These are phyloP conservation scores for Tamias sibiricus DNA, from an alignment of 2,113 vertebrate genomes.

Conservation along the genomic window DNA sequence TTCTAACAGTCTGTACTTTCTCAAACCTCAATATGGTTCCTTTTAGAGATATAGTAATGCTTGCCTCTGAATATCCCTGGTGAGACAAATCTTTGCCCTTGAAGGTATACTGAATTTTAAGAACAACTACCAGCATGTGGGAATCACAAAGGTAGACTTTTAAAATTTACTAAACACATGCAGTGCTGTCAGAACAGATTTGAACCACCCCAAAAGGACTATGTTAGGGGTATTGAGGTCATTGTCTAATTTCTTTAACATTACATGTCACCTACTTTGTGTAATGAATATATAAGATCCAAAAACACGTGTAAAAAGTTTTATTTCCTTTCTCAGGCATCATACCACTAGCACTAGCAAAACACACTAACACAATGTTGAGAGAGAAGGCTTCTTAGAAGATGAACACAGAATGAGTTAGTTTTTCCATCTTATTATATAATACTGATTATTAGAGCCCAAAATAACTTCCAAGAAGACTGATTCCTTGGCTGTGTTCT, in stretches of 20 bases:
- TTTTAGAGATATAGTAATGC: neutral
- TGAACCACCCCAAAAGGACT: neutral
- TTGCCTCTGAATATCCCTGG: neutral
- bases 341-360: neutral
- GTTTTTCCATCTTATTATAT: neutral
- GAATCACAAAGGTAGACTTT: conserved; percentile 25
- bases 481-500: neutral
- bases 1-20: neutral
- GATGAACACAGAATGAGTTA: neutral
- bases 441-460: neutral
- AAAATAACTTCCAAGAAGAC: neutral
- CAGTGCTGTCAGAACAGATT: neutral
- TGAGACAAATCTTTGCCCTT: neutral
- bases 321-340: neutral
- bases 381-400: neutral
- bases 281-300: neutral
- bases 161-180: neutral
- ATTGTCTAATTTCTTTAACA: neutral
- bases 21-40: neutral
- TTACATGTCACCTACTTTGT: neutral
- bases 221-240: neutral
- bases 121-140: neutral
- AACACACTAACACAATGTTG: neutral
- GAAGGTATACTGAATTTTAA: conserved; percentile 20
- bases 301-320: neutral